phyloP scores from a whole-genome alignment of 92 coral and sea anemone species.

The Muricea muricata region DNA sequence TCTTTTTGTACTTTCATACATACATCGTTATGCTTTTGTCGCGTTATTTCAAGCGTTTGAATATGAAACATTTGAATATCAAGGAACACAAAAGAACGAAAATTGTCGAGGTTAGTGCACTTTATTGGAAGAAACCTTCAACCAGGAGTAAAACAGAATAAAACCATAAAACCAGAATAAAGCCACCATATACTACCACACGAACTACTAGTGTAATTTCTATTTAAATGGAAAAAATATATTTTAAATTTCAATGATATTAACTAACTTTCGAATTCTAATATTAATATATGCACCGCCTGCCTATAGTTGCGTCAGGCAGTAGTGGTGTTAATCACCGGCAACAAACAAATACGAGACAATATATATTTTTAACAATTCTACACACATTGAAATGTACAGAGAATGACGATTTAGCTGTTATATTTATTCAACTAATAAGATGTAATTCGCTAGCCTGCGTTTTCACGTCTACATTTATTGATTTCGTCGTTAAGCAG shows the following conservation, averaged over 20 bases:
- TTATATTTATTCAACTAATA: conserved; percentile 44
- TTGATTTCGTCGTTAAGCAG: conserved; percentile 16
- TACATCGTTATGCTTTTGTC: no score
- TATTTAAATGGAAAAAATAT: conserved; percentile 30
- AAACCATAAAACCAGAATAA: no score
- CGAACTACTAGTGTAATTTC: neutral
- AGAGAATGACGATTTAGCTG: conserved; percentile 40
- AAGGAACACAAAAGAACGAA: no score
- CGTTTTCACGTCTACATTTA: conserved; percentile 29
- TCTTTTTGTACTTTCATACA: no score
- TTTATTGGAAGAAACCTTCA: no score
- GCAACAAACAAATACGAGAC: conserved; percentile 32
- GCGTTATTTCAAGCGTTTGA: no score
- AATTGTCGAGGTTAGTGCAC: no score
- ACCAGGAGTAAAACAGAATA: no score
- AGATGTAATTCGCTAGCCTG: conserved; percentile 43
- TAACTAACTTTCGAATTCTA: conserved; percentile 26
- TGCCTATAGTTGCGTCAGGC: neutral
- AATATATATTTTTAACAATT: conserved; percentile 30
- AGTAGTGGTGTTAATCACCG: conserved; percentile 37
- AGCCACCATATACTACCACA: no score
- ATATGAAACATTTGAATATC: no score
- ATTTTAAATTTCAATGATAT: conserved; percentile 45
- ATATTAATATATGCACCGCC: conserved; percentile 37
- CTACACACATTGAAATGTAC: conserved; percentile 48